A percentile compares a stretch with the other conserved stretches of the same genome.
Evolutionary conservation across 92 coral and sea anemone species (phyloP).

Genomic region (Parazoanthus darwini): DNA sequence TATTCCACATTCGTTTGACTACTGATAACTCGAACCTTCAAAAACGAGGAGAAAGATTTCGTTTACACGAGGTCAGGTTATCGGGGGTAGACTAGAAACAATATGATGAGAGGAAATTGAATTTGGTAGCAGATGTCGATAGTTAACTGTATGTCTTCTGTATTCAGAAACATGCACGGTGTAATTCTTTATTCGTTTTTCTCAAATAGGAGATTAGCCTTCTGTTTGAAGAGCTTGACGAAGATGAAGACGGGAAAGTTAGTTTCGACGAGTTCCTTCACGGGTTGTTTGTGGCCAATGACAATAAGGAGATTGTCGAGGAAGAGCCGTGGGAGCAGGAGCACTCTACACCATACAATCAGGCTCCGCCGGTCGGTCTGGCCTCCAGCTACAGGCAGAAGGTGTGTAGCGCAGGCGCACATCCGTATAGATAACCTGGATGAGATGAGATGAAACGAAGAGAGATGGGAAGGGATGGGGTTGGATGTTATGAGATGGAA

Average conservation of each 20-base stretch:
- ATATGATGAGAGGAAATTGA: no score
- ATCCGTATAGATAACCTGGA: no score
- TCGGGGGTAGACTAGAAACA: no score
- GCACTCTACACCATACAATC: constrained; percentile 76
- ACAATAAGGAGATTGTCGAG: constrained; percentile 61
- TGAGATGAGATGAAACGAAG: no score
- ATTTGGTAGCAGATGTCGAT: no score
- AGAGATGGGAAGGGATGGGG: no score
- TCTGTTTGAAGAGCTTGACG: constrained; percentile 96
- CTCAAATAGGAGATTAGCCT: constrained; percentile 82
- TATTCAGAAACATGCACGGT: neutral
- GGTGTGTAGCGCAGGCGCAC: neutral
- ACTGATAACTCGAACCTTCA: no score
- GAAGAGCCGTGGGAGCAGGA: constrained; percentile 64
- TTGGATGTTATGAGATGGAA: no score
- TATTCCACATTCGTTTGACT: no score
- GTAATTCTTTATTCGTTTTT: neutral
- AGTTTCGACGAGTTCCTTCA: constrained; percentile 95
- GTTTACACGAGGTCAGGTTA: no score
- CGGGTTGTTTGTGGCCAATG: constrained; percentile 93
- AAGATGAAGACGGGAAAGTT: constrained; percentile 93
- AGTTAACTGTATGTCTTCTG: no score
- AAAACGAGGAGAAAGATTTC: no score
- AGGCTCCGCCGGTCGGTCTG: constrained; percentile 53
- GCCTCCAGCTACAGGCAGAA: constrained; percentile 61